Conservation (phyloP, 2,797 vertebrate species). For the Antrozous pallidus region DNA sequence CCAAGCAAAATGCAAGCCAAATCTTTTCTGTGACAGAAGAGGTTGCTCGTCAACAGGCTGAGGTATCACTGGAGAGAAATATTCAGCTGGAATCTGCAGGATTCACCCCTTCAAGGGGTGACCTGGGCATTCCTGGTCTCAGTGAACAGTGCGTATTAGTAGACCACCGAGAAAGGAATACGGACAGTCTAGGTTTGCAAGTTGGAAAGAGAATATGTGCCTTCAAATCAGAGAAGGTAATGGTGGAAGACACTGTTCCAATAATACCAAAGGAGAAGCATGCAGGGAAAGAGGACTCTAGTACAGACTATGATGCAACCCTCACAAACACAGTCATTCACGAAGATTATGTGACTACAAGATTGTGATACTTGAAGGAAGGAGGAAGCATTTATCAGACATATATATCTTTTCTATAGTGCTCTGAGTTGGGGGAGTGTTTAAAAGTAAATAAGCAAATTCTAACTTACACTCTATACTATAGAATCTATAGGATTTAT, state of each 20-base stretch:
- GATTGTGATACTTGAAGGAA: conserved; percentile 81
- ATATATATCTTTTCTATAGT: conserved; percentile 77
- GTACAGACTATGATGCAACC: conserved; percentile 69
- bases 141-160: conserved; percentile 63
- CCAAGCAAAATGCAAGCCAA: conserved; percentile 78
- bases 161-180: conserved; percentile 64
- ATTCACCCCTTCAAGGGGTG: conserved; percentile 74
- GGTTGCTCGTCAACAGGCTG: conserved; percentile 84
- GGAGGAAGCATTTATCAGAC: conserved; percentile 29
- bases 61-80: conserved; percentile 77
- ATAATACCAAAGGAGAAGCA: conserved; percentile 68
- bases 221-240: conserved; percentile 70
- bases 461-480: conserved; percentile 76
- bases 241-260: conserved; percentile 72
- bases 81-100: conserved; percentile 75
- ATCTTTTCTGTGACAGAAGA: conserved; percentile 88
- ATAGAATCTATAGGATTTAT: conserved; percentile 74
- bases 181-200: conserved; percentile 66
- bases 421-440: conserved; percentile 54
- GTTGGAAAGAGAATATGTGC: conserved; percentile 66
- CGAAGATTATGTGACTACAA: conserved; percentile 83
- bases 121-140: conserved; percentile 75
- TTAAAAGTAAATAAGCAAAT: conserved; percentile 75
- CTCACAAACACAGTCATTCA: conserved; percentile 76
- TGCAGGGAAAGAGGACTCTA: conserved; percentile 66